These are phyloP conservation scores for Pocillopora verrucosa DNA, from an alignment of 64 coral and sea anemone species.

Conservation along the genomic window DNA sequence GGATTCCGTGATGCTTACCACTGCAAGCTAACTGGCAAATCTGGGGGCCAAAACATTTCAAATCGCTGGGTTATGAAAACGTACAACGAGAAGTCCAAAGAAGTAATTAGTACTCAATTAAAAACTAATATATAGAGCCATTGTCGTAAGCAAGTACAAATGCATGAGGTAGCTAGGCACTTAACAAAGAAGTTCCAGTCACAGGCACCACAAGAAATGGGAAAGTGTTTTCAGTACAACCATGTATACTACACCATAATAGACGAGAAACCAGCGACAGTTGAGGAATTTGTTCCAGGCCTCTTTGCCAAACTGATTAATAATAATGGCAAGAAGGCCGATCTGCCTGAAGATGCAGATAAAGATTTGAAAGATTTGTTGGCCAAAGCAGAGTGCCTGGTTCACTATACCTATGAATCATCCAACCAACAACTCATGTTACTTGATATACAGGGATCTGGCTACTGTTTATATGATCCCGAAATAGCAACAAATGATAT, in stretches of 20 bases:
- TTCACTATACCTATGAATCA: constrained; percentile 34
- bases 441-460: constrained; percentile 51
- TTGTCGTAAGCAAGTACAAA: constrained; percentile 60
- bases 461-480: constrained; percentile 22
- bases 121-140: constrained; percentile 35
- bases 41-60: neutral
- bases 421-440: constrained; percentile 53
- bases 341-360: constrained; percentile 4
- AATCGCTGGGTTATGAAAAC: constrained; percentile 45
- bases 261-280: constrained; percentile 14
- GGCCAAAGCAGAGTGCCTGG: constrained; percentile 45
- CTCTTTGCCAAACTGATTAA: constrained; percentile 34
- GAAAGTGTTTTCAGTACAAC: constrained; percentile 51
- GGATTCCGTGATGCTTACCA: constrained; percentile 34
- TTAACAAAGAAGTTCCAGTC: neutral
- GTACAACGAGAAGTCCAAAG: constrained; percentile 7
- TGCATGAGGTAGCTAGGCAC: constrained; percentile 64
- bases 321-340: constrained; percentile 40
- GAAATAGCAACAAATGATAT: constrained; percentile 17
- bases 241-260: constrained; percentile 34
- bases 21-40: neutral
- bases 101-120: constrained; percentile 16
- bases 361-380: constrained; percentile 4
- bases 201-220: constrained; percentile 22
- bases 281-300: constrained; percentile 46